Conservation (phyloP, 1,140 invertebrate genomes). For the Drosophila micromelanica region DNA sequence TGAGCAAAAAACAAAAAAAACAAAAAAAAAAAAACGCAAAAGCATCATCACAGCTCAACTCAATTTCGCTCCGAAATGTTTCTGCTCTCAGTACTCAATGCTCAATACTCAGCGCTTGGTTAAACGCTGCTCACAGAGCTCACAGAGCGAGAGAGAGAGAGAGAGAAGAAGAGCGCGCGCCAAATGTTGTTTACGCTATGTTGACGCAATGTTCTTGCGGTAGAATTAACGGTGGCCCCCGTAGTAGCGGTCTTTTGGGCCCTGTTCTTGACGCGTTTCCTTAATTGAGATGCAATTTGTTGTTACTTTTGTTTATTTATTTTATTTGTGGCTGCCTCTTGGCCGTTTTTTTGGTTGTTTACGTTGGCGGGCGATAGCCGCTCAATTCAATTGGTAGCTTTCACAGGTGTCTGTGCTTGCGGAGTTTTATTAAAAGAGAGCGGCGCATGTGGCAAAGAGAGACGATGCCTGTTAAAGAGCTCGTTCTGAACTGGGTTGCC, state of each 20-base stretch:
- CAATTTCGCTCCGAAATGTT: conserved; percentile 34
- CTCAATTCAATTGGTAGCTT: conserved; percentile 44
- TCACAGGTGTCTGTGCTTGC: conserved; percentile 61
- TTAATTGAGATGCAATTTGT: conserved; percentile 27
- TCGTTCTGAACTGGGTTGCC: conserved; percentile 42
- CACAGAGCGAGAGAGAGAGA: background rate
- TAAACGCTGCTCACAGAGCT: conserved; percentile 12
- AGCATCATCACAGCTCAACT: conserved; percentile 30
- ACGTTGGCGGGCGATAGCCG: conserved; percentile 43
- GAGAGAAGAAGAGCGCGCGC: conserved; percentile 13
- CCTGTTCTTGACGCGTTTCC: conserved; percentile 60
- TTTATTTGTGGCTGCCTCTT: conserved; percentile 15
- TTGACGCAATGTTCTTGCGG: conserved; percentile 43
- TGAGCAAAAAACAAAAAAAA: conserved; percentile 4
- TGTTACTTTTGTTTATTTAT: conserved; percentile 65
- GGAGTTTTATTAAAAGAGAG: conserved; percentile 51
- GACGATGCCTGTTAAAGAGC: conserved; percentile 20
- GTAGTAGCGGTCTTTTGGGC: conserved; percentile 7
- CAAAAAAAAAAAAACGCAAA: conserved; percentile 15
- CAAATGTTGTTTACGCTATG: conserved; percentile 45
- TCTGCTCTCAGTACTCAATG: conserved; percentile 8
- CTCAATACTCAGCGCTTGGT: conserved; percentile 3
- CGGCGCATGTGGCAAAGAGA: conserved; percentile 9
- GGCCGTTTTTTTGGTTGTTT: conserved; percentile 48
- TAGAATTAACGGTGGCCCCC: background rate